Evolutionary conservation across 2,888 invertebrate genomes (phyloP).

Genomic region (Nomada ruficornis): DNA sequence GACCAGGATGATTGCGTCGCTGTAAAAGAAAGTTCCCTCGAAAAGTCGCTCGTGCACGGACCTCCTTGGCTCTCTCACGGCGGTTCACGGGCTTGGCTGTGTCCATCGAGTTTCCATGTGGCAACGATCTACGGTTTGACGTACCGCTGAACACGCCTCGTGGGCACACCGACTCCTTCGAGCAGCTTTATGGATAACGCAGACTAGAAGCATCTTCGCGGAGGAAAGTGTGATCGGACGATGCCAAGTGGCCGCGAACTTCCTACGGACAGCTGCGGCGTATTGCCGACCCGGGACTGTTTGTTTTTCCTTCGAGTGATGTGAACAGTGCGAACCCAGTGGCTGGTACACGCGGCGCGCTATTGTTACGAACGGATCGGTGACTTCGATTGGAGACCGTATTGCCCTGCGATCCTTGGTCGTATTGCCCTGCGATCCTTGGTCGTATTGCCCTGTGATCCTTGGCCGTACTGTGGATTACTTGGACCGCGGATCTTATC

Average conservation of each 20-base stretch:
- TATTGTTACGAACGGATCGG: constrained; percentile 20
- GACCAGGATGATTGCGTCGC: constrained; percentile 35
- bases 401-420: constrained; percentile 31
- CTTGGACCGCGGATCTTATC: constrained; percentile 37
- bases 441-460: constrained; percentile 31
- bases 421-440: constrained; percentile 33
- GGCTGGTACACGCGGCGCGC: neutral
- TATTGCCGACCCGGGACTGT: neutral
- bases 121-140: neutral
- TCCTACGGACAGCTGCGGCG: neutral
- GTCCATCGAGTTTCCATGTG: neutral
- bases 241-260: constrained; percentile 3
- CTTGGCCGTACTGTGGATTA: constrained; percentile 55
- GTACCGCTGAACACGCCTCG: neutral
- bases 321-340: constrained; percentile 53
- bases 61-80: constrained; percentile 2
- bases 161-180: no score
- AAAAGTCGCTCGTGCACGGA: neutral
- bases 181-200: no score
- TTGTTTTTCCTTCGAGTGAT: constrained; percentile 6
- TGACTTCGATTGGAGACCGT: constrained; percentile 42
- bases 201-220: neutral
- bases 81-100: neutral
- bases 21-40: constrained; percentile 40
- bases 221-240: neutral